Evolutionary conservation across 2,888 invertebrate genomes (phyloP).

Genomic region (Campoplex nolae): DNA sequence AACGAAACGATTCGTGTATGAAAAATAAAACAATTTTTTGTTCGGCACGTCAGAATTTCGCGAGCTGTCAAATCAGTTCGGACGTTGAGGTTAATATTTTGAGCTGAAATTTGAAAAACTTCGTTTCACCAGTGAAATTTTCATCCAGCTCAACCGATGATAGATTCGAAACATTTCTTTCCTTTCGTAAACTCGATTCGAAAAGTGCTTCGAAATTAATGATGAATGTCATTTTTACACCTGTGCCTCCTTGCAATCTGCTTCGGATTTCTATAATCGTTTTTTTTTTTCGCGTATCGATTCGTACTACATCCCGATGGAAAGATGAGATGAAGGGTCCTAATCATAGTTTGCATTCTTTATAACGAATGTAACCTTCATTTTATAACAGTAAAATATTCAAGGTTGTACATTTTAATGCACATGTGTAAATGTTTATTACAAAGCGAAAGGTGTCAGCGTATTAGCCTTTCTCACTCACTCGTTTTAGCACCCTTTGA

Average conservation of each 20-base stretch:
- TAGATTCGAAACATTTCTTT: too few species aligned
- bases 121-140: neutral
- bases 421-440: neutral
- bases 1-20: neutral
- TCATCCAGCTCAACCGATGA: too few species aligned
- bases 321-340: neutral
- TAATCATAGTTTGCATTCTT: neutral
- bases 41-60: neutral
- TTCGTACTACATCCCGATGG: neutral
- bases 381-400: constrained; percentile 10
- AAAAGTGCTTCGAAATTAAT: neutral
- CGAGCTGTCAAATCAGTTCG: neutral
- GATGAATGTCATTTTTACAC: neutral
- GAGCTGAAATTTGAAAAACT: neutral
- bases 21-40: neutral
- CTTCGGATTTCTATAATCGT: neutral
- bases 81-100: neutral
- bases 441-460: constrained; percentile 14
- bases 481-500: constrained; percentile 56
- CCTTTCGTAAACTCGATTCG: neutral
- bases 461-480: constrained; percentile 57
- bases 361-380: constrained; percentile 2
- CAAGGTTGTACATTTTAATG: neutral
- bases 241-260: neutral
- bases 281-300: neutral